Percentiles rank a stretch among this genome's conserved stretches.
Evolutionary conservation across 2,888 invertebrate species (phyloP).

Genomic region (Caenorhabditis imperialis): DNA sequence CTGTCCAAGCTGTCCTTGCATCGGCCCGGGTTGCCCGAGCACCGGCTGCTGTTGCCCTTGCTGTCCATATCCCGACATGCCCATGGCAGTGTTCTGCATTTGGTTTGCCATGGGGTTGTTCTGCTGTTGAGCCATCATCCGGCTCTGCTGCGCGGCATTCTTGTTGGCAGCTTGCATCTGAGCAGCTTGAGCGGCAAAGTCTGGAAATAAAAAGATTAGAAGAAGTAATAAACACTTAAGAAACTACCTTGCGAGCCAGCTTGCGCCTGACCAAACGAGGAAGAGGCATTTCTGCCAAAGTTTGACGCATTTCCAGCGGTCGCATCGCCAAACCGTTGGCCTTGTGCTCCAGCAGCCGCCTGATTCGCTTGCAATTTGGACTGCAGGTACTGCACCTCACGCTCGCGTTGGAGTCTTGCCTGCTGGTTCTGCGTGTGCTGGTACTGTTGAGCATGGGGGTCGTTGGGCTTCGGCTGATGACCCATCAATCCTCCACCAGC

Average conservation of each 20-base stretch:
- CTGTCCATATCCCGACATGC: no score
- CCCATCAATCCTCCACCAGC: slow-evolving; percentile 8
- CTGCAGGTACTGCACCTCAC: slow-evolving; percentile 26
- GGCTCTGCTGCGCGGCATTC: not conserved
- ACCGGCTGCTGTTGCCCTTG: slow-evolving; percentile 18
- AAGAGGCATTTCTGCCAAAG: slow-evolving; percentile 8
- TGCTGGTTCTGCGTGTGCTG: slow-evolving; percentile 27
- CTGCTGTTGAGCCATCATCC: slow-evolving; percentile 6
- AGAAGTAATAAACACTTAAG: not conserved
- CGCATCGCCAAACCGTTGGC: slow-evolving; percentile 21
- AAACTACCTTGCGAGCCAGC: slow-evolving; percentile 7
- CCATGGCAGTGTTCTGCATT: no score
- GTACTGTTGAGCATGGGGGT: slow-evolving; percentile 27
- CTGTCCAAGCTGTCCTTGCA: slow-evolving; percentile 19
- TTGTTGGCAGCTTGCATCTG: slow-evolving; percentile 15
- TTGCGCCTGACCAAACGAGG: slow-evolving; percentile 23
- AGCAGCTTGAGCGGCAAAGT: slow-evolving; percentile 1
- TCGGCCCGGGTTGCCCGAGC: slow-evolving; percentile 32
- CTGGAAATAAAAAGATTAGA: not conserved
- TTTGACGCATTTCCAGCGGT: slow-evolving; percentile 13
- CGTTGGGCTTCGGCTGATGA: slow-evolving; percentile 12
- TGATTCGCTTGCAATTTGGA: slow-evolving; percentile 18
- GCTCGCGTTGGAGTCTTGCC: slow-evolving; percentile 13
- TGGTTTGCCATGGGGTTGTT: no score
- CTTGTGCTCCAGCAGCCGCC: not conserved